A percentile compares a stretch with the other conserved stretches of the same genome.
Conservation (phyloP, 2,113 vertebrate species). For the Zingel zingel region DNA sequence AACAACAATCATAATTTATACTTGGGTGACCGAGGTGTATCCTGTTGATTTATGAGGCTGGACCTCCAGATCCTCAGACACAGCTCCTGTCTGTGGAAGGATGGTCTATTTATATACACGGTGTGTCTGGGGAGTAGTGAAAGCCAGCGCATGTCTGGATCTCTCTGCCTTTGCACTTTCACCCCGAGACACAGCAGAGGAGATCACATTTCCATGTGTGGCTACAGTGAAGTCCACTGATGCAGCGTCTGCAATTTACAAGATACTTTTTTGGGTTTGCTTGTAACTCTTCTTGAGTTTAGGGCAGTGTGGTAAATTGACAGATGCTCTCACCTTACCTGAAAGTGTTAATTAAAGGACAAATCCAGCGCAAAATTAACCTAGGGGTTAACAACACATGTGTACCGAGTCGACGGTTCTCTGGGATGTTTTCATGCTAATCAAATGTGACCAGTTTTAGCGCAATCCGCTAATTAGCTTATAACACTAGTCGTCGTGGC, state of each 20-base stretch:
- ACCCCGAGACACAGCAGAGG: constrained; percentile 38
- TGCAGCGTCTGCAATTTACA: constrained; percentile 56
- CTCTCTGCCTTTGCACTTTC: constrained; percentile 58
- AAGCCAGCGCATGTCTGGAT: constrained; percentile 64
- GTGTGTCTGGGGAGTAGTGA: constrained; percentile 66
- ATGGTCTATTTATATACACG: constrained; percentile 77
- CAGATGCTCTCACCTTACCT: constrained; percentile 27
- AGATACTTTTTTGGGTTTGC: constrained; percentile 46
- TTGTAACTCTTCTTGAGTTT: constrained; percentile 40
- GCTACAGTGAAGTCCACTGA: constrained; percentile 26
- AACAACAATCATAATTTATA: constrained; percentile 66
- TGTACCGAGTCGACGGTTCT: too few relatives aligned
- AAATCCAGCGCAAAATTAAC: too few relatives aligned
- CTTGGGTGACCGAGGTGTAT: constrained; percentile 65
- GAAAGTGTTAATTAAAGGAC: not conserved
- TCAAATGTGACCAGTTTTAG: too few relatives aligned
- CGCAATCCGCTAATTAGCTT: too few relatives aligned
- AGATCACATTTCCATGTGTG: constrained; percentile 72
- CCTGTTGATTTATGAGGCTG: constrained; percentile 71
- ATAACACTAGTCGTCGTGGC: too few relatives aligned
- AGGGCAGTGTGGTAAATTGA: constrained; percentile 28
- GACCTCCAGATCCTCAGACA: constrained; percentile 61
- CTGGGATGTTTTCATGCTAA: too few relatives aligned
- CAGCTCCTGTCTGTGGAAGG: constrained; percentile 60
- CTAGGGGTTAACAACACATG: too few relatives aligned